Base-by-base conservation (phyloP, 2,888 invertebrate genomes). In the Drosophila borealis region DNA sequence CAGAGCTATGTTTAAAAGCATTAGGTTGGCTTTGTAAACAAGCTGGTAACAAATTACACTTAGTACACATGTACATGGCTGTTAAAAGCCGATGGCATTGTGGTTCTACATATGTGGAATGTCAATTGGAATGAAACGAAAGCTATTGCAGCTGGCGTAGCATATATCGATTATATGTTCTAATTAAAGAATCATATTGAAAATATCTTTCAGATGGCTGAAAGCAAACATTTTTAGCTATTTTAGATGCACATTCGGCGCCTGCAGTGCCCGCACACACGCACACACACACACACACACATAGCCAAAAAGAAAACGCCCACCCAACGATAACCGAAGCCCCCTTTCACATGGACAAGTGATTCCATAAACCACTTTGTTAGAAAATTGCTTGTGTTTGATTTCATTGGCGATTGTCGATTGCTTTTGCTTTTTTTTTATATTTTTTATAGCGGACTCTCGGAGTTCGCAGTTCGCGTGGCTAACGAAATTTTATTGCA, bases 331-430 rank as follows among this genome's bases (percentile, higher is more conserved):
- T 49, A 60, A 42, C 34, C 44, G 66, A 29, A 44, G 48, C 33
- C 66, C 25, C 57, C 74, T 57, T 56, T 39, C 49, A 37, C 36
- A 57, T 44, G 39, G 21, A 41, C 39, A 67, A 50, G 59, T 34
- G 59, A 45, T 67, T 68, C 46, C 51, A 75, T 56, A 64, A 64
- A 41, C 56, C 70, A 64, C 64, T 70, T 70, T 61, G 64, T 45
- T 70, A 44, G 34, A 49, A 73, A 75, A 73, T 64, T 54, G 56
- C 63, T 53, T 55, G 44, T 50, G 60, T 74, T 74, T 61, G 44
- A 61, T 59, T 59, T 50, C 57, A 61, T 57, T 50, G 69, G 19
- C 74, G 48, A 71, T 73, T 65, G 53, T 17, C 61, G 50, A 60
- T 55, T 65, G 53, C 41, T 46, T 39, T 53, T 25, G 10, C 2